These are phyloP conservation scores for Mesocentrotus franciscanus DNA, from an alignment of 53 echinoderm and acorn worm species.

Conservation along the genomic window DNA sequence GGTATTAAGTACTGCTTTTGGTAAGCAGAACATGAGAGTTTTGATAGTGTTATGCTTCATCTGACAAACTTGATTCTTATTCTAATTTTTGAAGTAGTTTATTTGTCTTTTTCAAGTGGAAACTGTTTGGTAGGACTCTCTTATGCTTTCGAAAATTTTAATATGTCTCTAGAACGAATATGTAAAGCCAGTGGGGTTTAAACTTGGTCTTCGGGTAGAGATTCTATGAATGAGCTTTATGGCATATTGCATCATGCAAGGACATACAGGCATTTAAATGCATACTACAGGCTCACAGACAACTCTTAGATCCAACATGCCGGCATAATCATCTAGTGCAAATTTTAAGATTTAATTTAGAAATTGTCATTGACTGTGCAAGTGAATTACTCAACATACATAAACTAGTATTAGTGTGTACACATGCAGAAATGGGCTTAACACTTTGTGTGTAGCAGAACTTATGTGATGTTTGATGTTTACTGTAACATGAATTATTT, in stretches of 20 bases:
- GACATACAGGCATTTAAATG: too few species aligned
- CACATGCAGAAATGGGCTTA: not conserved
- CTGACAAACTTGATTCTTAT: conserved; percentile 6
- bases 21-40: conserved; percentile 8
- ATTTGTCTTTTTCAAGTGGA: not conserved
- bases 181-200: too few species aligned
- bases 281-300: not conserved
- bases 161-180: not conserved
- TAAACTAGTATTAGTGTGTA: not conserved
- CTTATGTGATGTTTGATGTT: not conserved
- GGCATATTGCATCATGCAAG: too few species aligned
- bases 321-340: not conserved
- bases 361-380: too few species aligned
- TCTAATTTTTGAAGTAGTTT: not conserved
- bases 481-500: not conserved
- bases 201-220: too few species aligned
- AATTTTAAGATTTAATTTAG: not conserved
- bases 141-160: not conserved
- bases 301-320: not conserved
- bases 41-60: conserved; percentile 28
- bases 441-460: not conserved
- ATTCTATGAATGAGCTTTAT: too few species aligned
- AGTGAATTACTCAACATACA: not conserved
- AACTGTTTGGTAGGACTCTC: not conserved
- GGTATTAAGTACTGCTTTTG: not conserved